These are phyloP conservation scores for Myioborus melanocephalus DNA, from an alignment of 2,797 vertebrate genomes.

Conservation along the genomic window DNA sequence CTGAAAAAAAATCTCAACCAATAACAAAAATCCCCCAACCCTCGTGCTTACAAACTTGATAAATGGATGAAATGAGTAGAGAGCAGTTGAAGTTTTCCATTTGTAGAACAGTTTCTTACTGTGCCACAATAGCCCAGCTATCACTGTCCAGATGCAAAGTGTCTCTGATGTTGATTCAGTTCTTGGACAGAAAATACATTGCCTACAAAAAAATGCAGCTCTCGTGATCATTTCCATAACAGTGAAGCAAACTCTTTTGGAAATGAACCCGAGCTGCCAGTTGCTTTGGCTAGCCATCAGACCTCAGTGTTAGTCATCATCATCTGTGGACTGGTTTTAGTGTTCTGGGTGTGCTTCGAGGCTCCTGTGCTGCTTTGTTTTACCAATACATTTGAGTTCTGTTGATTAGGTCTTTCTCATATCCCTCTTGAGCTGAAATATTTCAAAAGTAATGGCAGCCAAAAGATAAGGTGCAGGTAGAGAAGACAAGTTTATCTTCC, in stretches of 20 bases:
- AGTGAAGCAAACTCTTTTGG: background rate
- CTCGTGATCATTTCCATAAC: background rate
- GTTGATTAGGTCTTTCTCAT: background rate
- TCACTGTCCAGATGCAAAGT: background rate
- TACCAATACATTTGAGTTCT: background rate
- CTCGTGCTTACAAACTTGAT: background rate
- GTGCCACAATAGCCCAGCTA: background rate
- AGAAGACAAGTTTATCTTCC: background rate
- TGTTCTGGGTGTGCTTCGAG: background rate
- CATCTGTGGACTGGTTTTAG: background rate
- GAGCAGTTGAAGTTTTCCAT: background rate
- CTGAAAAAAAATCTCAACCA: background rate
- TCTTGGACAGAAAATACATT: background rate
- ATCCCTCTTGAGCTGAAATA: background rate
- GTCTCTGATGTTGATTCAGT: conserved; percentile 12
- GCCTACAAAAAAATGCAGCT: background rate
- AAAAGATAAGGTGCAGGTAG: background rate
- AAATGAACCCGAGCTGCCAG: background rate
- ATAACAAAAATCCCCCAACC: background rate
- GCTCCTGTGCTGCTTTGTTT: background rate
- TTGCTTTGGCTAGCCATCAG: background rate
- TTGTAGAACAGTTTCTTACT: background rate
- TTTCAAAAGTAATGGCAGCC: background rate
- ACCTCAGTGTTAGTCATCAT: conserved; percentile 18
- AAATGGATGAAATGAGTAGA: background rate